Evolutionary conservation across 2,797 vertebrate genomes (phyloP), one percentile per base, ranked within the genome.

Genomic region (Ciconia nigra): DNA sequence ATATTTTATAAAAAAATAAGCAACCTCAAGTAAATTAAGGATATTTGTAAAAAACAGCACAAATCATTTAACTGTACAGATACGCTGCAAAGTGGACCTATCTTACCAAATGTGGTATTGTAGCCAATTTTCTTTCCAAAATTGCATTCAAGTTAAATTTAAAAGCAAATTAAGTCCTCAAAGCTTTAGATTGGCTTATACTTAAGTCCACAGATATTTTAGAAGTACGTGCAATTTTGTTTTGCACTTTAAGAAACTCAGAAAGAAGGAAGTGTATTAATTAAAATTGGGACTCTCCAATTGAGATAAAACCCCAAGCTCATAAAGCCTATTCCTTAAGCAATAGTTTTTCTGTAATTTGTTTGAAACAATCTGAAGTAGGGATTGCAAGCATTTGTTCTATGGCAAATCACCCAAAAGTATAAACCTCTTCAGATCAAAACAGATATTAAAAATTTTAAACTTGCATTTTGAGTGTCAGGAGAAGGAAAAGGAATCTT

Each of bases 21-120:
- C 93, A 96, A 97, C 83, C 35, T 94, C 95, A 98, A 96, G 93
- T 87, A 92, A 85, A 76, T 66, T 13, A 80, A 94, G 65, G 63
- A 33, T 83, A 90, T 78, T 94, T 95, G 95, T 88, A 90, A 76
- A 90, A 96, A 96, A 44, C 4, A 71, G 93, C 87, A 97, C 83
- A 94, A 90, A 96, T 74, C 63, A 37, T 65, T 71, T 65, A 69
- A 69, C 44, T 47, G 77, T 89, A 79, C 87, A 72, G 58, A 35
- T 26, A 72, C 62, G 49, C 67, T 55, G 69, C 51, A 72, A 72
- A 74, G 81, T 22, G 57, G 83, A 96, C 42, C 67, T 63, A 26
- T 65, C 54, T 92, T 14, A 41, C 65, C 70, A 91, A 70, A 81
- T 41, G 51, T 24, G 62, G 74, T 77, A 70, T 6, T 79, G 63